phyloP scores from a whole-genome alignment of 2,797 vertebrate species.

The Danio aesculapii region DNA sequence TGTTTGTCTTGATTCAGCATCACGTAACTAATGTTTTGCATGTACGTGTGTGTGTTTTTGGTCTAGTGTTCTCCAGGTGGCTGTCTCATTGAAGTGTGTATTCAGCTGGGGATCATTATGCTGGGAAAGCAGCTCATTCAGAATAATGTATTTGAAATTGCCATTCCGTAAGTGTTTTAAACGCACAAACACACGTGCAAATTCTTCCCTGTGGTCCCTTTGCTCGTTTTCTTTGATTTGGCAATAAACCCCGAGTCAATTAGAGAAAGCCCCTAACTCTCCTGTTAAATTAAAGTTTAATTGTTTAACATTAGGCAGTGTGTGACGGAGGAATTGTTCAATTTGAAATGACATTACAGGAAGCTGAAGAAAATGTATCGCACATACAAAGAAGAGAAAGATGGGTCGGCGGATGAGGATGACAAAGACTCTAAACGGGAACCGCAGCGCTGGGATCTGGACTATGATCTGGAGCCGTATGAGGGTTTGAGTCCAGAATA shows the following conservation, averaged over 20 bases:
- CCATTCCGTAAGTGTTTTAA: slow-evolving; percentile 89
- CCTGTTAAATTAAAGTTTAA: background rate
- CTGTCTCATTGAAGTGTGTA: slow-evolving; percentile 97
- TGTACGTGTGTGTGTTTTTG: slow-evolving; percentile 34
- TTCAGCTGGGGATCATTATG: slow-evolving; percentile 99
- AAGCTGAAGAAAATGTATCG: slow-evolving; percentile 87
- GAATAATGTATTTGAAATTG: slow-evolving; percentile 97
- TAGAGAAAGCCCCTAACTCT: slow-evolving; percentile 11
- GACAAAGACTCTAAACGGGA: slow-evolving; percentile 73
- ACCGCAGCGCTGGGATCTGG: slow-evolving; percentile 89
- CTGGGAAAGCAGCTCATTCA: slow-evolving; percentile 98
- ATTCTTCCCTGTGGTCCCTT: background rate
- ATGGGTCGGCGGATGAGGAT: slow-evolving; percentile 69
- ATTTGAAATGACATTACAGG: slow-evolving; percentile 57
- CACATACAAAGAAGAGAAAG: slow-evolving; percentile 69
- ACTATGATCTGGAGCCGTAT: slow-evolving; percentile 90
- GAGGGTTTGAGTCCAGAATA: slow-evolving; percentile 95
- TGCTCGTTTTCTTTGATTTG: slow-evolving; percentile 10
- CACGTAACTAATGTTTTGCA: background rate
- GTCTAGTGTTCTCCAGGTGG: slow-evolving; percentile 92
- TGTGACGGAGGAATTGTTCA: background rate
- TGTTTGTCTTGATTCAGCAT: slow-evolving; percentile 33
- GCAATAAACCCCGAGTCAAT: background rate
- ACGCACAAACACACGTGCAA: slow-evolving; percentile 5
- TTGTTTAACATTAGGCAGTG: background rate